phyloP scores from a whole-genome alignment of 2,888 invertebrate genomes.

The Ochropacha duplaris region DNA sequence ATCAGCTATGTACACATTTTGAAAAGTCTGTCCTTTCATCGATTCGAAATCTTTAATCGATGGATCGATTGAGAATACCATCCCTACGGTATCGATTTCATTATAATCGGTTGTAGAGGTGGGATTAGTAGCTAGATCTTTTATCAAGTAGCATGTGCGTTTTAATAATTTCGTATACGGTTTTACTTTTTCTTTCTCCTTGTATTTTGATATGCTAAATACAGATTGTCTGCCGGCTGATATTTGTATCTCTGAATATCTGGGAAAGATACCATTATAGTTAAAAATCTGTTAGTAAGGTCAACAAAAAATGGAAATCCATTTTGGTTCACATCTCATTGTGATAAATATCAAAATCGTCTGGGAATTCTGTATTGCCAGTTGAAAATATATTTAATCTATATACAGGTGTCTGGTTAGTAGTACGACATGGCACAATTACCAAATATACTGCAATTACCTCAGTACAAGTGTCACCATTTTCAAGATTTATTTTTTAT shows the following conservation, averaged over 20 bases:
- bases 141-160: slow-evolving; percentile 73
- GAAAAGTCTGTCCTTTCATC: slow-evolving; percentile 57
- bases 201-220: slow-evolving; percentile 58
- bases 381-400: too few relatives aligned
- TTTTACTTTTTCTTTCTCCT: slow-evolving; percentile 36
- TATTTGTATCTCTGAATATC: slow-evolving; percentile 80
- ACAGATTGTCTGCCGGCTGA: slow-evolving; percentile 78
- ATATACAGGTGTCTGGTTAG: too few relatives aligned
- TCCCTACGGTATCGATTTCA: slow-evolving; percentile 89
- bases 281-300: too few relatives aligned
- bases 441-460: too few relatives aligned
- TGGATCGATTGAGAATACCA: slow-evolving; percentile 83
- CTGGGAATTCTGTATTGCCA: too few relatives aligned
- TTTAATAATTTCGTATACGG: slow-evolving; percentile 32
- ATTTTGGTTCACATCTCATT: too few relatives aligned
- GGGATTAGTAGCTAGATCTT: slow-evolving; percentile 60
- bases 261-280: slow-evolving; percentile 37
- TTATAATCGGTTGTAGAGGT: slow-evolving; percentile 70
- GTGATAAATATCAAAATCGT: too few relatives aligned
- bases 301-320: too few relatives aligned
- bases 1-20: slow-evolving; percentile 85
- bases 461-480: too few relatives aligned
- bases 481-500: too few relatives aligned
- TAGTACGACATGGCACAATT: too few relatives aligned
- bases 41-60: slow-evolving; percentile 63